Base-by-base conservation (phyloP, 2,797 vertebrate species). In the Carapus acus region DNA sequence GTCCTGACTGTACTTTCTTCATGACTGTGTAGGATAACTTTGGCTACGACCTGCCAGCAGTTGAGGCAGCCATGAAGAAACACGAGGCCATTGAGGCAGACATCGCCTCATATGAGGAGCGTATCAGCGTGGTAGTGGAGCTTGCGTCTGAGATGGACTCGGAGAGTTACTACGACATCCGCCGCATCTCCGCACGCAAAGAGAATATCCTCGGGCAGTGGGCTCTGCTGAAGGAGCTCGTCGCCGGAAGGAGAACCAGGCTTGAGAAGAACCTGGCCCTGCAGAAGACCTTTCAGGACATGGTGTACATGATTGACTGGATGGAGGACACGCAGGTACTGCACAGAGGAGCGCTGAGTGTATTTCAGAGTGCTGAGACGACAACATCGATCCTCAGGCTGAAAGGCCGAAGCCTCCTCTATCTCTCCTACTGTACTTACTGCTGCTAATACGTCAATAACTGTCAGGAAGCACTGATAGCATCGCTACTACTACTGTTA, bases 221-320 rank as follows among this genome's bases (percentile, higher is more conserved):
- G 95, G 83, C 79, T 22, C 87, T 97, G 11, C 82, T 97, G 61
- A 92, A 91, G 1, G 89, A 94, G 73, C 86, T 96, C 69, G 85
- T 97, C 11, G 73, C 83, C 0, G 90, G 90, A 11, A 86, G 95
- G 13, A 86, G 91, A 2, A 71, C 76, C 0, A 90, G 94, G 2
- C 88, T 97, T 0, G 91, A 97, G 84, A 90, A 94, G 85, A 96
- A 95, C 69, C 67, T 97, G 70, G 89, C 92, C 0, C 78, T 98
- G 39, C 95, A 98, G 86, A 96, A 90, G 69, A 90, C 94, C 54
- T 98, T 98, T 71, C 95, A 98, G 78, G 95, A 98, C 71, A 97
- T 97, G 94, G 94, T 96, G 56, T 93, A 97, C 83, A 97, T 97
- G 94, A 96, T 97, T 0, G 93, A 95, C 82, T 97, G 95, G 95